phyloP scores from a whole-genome alignment of 2,113 vertebrate species.

The Sebastes schlegelii region DNA sequence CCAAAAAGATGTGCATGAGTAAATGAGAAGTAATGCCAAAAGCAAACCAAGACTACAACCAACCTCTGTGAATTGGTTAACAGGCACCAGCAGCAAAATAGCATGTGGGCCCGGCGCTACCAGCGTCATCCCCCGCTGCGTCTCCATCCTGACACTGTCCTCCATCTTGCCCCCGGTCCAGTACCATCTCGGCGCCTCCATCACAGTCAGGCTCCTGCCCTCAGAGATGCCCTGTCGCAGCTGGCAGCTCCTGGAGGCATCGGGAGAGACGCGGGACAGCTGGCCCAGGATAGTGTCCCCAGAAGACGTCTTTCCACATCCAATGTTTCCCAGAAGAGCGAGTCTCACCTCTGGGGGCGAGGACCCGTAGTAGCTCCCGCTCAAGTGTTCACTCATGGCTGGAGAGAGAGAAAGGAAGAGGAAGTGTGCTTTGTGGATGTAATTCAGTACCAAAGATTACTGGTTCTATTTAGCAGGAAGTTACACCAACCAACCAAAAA shows the following conservation, averaged over 20 bases:
- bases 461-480: background rate
- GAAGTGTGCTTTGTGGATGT: background rate
- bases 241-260: constrained; percentile 61
- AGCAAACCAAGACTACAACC: background rate
- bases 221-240: constrained; percentile 62
- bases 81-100: constrained; percentile 82
- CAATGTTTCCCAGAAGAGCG: constrained; percentile 82
- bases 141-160: constrained; percentile 71
- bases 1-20: background rate
- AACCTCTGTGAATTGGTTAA: constrained; percentile 84
- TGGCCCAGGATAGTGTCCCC: constrained; percentile 80
- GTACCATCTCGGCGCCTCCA: constrained; percentile 85
- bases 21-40: background rate
- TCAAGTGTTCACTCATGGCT: constrained; percentile 69
- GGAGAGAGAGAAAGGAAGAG: background rate
- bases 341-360: constrained; percentile 67
- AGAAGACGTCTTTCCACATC: constrained; percentile 83
- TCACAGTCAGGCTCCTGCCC: constrained; percentile 72
- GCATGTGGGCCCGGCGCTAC: constrained; percentile 74
- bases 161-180: constrained; percentile 79
- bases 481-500: background rate
- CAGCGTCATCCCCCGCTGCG: constrained; percentile 61
- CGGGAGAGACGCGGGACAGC: constrained; percentile 3
- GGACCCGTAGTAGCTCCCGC: background rate
- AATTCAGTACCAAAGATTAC: background rate